Evolutionary conservation across 2,113 vertebrate genomes (phyloP).

Genomic region (Lepus americanus): DNA sequence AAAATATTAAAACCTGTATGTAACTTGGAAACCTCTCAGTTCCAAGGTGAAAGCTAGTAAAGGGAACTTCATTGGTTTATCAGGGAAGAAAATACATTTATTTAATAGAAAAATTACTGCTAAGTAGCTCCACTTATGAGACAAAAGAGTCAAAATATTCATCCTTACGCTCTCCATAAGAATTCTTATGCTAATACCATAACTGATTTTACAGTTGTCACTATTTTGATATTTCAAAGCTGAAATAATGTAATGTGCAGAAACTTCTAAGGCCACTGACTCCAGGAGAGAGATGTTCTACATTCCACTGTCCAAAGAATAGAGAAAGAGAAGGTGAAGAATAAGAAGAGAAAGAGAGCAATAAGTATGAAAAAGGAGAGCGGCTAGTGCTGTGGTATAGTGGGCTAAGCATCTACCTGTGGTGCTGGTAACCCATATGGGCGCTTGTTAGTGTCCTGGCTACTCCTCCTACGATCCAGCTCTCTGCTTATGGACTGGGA

Average conservation of each 20-base stretch:
- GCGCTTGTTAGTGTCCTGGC: no score
- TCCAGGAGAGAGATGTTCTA: neutral
- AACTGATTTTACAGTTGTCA: neutral
- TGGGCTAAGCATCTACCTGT: no score
- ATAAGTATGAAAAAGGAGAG: neutral
- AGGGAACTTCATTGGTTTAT: neutral
- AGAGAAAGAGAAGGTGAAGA: neutral
- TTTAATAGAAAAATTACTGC: neutral
- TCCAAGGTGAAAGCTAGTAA: neutral
- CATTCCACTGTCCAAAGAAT: neutral
- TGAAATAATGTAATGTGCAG: neutral
- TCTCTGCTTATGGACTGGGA: no score
- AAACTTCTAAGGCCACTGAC: neutral
- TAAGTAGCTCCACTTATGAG: neutral
- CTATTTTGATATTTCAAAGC: neutral
- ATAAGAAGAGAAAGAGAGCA: neutral
- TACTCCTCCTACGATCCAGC: no score
- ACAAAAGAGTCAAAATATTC: neutral
- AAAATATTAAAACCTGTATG: neutral
- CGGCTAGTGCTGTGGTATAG: no score
- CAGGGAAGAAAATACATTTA: neutral
- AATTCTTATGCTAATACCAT: no score
- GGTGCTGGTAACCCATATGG: no score
- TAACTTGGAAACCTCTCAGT: conserved; percentile 28
- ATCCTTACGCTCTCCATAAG: neutral